These are phyloP conservation scores for Drosophila cognata DNA, from an alignment of 2,888 invertebrate species.

Conservation along the genomic window DNA sequence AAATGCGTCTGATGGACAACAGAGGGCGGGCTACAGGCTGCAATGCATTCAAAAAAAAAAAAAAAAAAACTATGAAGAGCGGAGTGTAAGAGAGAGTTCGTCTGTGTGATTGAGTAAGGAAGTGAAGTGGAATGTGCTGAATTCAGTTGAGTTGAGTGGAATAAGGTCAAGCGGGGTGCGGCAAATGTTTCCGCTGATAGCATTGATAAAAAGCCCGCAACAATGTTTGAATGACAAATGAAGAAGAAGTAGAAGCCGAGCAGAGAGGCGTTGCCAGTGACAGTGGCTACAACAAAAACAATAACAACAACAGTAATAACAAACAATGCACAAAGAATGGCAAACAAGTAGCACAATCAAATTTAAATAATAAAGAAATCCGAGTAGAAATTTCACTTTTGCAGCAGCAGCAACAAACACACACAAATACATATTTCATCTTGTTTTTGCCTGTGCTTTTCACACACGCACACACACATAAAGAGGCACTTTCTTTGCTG, in stretches of 20 bases:
- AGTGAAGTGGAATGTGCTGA: slow-evolving; percentile 29
- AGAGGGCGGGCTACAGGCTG: slow-evolving; percentile 17
- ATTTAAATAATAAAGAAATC: slow-evolving; percentile 66
- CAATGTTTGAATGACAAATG: slow-evolving; percentile 48
- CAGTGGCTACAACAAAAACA: slow-evolving; percentile 23
- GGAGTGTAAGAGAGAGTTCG: slow-evolving; percentile 9
- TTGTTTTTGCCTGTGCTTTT: slow-evolving; percentile 56
- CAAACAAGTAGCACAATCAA: slow-evolving; percentile 34
- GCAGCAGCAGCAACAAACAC: slow-evolving; percentile 42
- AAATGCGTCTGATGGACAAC: slow-evolving; percentile 36
- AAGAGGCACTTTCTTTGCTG: slow-evolving; percentile 59
- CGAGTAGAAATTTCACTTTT: slow-evolving; percentile 71
- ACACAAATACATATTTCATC: slow-evolving; percentile 32
- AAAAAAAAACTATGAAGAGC: slow-evolving; percentile 18
- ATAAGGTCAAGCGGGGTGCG: slow-evolving; percentile 79
- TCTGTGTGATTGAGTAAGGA: slow-evolving; percentile 5
- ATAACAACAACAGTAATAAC: slow-evolving; percentile 11
- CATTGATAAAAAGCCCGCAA: slow-evolving; percentile 51
- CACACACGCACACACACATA: slow-evolving; percentile 20
- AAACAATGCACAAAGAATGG: slow-evolving; percentile 49
- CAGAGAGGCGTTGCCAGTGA: slow-evolving; percentile 51
- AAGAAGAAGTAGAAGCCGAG: slow-evolving; percentile 9
- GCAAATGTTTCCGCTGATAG: slow-evolving; percentile 76
- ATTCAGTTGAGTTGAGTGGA: slow-evolving; percentile 21
- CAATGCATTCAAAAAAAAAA: background rate